Evolutionary conservation across 2,888 invertebrate genomes (phyloP).

Genomic region (Agriopis leucophaearia): DNA sequence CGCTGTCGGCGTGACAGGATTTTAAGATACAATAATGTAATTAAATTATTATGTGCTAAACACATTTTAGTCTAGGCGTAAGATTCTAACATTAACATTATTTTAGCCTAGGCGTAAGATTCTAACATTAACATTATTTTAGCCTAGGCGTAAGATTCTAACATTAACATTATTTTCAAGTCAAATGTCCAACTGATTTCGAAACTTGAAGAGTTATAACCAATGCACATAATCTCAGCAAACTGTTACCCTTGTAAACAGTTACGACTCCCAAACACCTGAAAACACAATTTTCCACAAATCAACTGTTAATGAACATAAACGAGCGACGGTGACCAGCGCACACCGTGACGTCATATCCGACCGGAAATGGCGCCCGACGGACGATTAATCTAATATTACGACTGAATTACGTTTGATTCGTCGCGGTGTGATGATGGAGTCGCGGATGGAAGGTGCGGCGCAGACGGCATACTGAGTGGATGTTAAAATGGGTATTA

Average conservation of each 20-base stretch:
- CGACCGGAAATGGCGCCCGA: conserved; percentile 50
- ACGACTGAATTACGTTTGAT: conserved; percentile 14
- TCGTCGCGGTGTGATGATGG: conserved; percentile 21
- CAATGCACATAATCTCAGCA: not conserved
- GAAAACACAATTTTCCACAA: conserved; percentile 36
- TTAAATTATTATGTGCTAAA: too few species aligned
- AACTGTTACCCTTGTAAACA: not conserved
- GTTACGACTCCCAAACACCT: conserved; percentile 13
- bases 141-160: too few species aligned
- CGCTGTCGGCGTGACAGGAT: too few species aligned
- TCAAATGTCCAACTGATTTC: too few species aligned
- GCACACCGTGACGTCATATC: conserved; percentile 48
- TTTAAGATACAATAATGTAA: too few species aligned
- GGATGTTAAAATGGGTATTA: not conserved
- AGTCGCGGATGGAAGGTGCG: not conserved
- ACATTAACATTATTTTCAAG: too few species aligned
- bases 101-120: too few species aligned
- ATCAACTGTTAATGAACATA: conserved; percentile 38
- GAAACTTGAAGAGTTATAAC: not conserved
- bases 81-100: too few species aligned
- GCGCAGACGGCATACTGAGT: not conserved
- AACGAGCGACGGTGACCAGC: conserved; percentile 34
- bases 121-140: too few species aligned
- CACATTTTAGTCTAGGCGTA: too few species aligned
- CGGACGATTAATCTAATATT: conserved; percentile 53